These are phyloP conservation scores for Drosophila punjabiensis DNA, from an alignment of 1,140 invertebrate genomes.

Conservation along the genomic window DNA sequence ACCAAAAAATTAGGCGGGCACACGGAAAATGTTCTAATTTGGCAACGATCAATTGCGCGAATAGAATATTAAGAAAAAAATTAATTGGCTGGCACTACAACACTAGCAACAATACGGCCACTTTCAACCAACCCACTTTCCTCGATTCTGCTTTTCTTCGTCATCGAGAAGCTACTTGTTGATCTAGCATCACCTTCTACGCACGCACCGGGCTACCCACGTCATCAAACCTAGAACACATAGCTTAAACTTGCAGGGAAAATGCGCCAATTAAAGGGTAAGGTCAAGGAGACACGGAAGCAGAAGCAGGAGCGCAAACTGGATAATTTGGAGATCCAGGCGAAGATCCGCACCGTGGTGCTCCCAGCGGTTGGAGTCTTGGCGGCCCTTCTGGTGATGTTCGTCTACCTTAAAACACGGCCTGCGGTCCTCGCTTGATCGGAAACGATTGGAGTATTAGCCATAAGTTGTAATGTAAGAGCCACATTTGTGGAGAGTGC, in stretches of 20 bases:
- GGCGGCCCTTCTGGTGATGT: constrained; percentile 61
- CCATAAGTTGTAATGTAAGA: constrained; percentile 4
- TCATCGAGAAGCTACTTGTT: constrained; percentile 9
- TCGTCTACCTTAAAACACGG: constrained; percentile 78
- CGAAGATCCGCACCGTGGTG: constrained; percentile 76
- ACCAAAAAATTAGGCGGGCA: no score
- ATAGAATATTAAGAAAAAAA: no score
- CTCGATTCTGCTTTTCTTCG: constrained; percentile 1
- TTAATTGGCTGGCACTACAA: no score
- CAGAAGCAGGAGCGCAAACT: constrained; percentile 82
- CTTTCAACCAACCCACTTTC: not conserved
- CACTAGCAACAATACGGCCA: no score
- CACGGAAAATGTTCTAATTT: no score
- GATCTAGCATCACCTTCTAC: not conserved
- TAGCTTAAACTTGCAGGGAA: constrained; percentile 18
- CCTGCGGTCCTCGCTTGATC: constrained; percentile 58
- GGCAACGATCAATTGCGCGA: no score
- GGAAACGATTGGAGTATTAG: not conserved
- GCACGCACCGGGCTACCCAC: not conserved
- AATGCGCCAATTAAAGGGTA: constrained; percentile 82
- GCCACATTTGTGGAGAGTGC: constrained; percentile 4
- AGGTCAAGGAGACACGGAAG: constrained; percentile 82
- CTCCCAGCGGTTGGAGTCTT: constrained; percentile 69
- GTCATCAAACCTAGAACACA: constrained; percentile 2
- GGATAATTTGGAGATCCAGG: constrained; percentile 73